Evolutionary conservation across 2,113 vertebrate genomes (phyloP).

Genomic region (Brachirus orientalis): DNA sequence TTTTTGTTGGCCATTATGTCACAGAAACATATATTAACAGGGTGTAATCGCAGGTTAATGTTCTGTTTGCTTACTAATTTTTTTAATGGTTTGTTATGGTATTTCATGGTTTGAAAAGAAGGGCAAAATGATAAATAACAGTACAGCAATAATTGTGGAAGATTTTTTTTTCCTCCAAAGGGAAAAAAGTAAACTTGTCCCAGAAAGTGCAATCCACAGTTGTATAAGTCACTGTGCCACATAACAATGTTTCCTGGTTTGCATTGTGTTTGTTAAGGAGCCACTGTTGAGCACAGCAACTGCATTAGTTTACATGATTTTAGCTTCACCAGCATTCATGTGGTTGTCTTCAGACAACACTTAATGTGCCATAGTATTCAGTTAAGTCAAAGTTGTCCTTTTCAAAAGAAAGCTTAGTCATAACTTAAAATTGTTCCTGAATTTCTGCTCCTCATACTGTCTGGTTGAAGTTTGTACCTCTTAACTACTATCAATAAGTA

Average conservation of each 20-base stretch:
- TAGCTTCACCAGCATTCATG: conserved; percentile 43
- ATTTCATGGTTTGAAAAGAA: not conserved
- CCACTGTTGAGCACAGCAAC: not conserved
- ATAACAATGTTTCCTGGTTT: not conserved
- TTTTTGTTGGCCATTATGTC: no score
- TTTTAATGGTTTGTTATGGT: conserved; percentile 9
- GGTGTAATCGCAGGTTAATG: not conserved
- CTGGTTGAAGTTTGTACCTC: not conserved
- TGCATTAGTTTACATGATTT: conserved; percentile 8
- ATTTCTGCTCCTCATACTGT: not conserved
- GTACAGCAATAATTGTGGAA: conserved; percentile 33
- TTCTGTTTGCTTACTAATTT: conserved; percentile 20
- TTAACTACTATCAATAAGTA: no score
- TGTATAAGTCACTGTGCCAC: no score
- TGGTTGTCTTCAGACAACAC: conserved; percentile 30
- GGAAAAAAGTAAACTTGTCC: not conserved
- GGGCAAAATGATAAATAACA: no score
- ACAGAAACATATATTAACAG: no score
- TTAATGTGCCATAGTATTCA: conserved; percentile 45
- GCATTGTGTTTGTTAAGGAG: not conserved
- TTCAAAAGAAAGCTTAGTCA: not conserved
- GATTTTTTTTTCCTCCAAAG: not conserved
- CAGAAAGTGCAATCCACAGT: no score
- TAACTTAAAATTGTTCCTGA: not conserved
- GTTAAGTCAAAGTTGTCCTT: not conserved